Conservation (phyloP, 2,888 invertebrate genomes). For the Barypeithes pellucidus region DNA sequence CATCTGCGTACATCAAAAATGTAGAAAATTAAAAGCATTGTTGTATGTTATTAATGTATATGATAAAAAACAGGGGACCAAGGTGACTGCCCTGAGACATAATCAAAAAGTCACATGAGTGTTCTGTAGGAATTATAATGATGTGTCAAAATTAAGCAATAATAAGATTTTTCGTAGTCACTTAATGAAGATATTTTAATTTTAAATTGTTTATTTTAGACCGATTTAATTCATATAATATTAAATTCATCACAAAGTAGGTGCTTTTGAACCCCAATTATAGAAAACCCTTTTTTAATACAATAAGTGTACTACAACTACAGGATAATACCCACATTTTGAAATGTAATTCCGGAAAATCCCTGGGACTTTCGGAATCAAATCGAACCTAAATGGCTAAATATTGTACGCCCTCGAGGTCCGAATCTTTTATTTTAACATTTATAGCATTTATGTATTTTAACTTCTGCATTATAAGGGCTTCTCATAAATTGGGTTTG, state of each 20-base stretch:
- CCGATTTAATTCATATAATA: not conserved
- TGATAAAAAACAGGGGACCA: no score
- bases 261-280: not conserved
- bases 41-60: no score
- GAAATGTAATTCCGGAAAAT: constrained; percentile 1
- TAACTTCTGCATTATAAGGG: not conserved
- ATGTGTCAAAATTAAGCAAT: no score
- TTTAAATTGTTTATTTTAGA: no score
- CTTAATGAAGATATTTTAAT: no score
- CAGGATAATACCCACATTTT: not conserved
- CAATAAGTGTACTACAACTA: not conserved
- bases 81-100: no score
- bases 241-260: not conserved
- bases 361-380: not conserved
- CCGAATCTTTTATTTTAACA: not conserved
- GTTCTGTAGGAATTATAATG: no score
- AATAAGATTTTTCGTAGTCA: no score
- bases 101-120: no score
- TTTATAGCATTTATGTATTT: not conserved
- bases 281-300: not conserved
- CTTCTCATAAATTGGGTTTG: not conserved
- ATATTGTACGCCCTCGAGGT: not conserved
- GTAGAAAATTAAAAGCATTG: no score
- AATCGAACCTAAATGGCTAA: not conserved
- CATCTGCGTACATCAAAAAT: no score